phyloP scores from a whole-genome alignment of 2,797 vertebrate genomes.

The Notamacropus eugenii region DNA sequence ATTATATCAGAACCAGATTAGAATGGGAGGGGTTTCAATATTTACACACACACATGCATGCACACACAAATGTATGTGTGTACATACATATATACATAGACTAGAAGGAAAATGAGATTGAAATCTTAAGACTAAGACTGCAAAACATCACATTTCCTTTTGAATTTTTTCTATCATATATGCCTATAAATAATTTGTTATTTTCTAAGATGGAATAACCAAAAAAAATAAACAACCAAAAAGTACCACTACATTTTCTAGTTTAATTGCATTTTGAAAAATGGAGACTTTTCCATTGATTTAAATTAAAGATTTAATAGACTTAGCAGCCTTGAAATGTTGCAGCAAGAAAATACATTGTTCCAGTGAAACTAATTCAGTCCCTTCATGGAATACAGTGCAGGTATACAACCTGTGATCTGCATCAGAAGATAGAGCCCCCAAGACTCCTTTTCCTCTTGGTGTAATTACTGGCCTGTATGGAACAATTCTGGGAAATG shows the following conservation, averaged over 20 bases:
- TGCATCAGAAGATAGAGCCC: conserved; percentile 12
- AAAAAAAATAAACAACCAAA: not conserved
- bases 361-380: conserved; percentile 53
- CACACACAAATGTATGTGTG: no score
- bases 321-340: not conserved
- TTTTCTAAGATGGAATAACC: conserved; percentile 38
- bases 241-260: not conserved
- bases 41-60: not conserved
- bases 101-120: not conserved
- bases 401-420: not conserved
- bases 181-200: not conserved
- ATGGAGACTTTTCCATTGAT: conserved; percentile 38
- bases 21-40: not conserved
- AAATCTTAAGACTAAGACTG: not conserved
- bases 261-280: conserved; percentile 64
- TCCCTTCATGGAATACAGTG: conserved; percentile 42
- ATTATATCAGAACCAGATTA: not conserved
- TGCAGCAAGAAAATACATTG: conserved; percentile 43
- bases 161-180: conserved; percentile 10
- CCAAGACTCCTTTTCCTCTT: conserved; percentile 36
- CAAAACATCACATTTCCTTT: not conserved
- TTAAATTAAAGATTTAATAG: conserved; percentile 71
- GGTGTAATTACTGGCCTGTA: conserved; percentile 61
- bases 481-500: conserved; percentile 42
- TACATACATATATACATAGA: not conserved